Evolutionary conservation across 2,888 invertebrate species (phyloP), one percentile per base, ranked within the genome.

Genomic region (Archaeoteleia sp.): DNA sequence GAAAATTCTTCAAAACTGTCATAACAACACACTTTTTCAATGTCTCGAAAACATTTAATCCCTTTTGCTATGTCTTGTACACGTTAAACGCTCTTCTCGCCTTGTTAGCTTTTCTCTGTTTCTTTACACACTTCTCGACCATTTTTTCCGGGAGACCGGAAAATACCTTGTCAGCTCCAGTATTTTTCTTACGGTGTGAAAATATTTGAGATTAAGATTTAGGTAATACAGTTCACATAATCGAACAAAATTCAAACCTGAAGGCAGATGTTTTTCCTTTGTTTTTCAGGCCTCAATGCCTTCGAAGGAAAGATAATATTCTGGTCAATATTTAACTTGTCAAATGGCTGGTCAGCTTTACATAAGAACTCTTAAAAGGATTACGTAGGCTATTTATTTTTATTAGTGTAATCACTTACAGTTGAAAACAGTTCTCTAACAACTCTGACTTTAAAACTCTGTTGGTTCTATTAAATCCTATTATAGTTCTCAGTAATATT

Each of bases 201-300:
- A 40, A 40, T 51, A 51, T 32, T 40, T 29, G n/a, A 29, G 20
- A 40, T 13, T 51, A 4, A n/a, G 10, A 20, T 13, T 39, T n/a
- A 7, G 9, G 12, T 35, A 51, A n/a, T n/a, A n/a, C n/a, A n/a
- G n/a, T n/a, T n/a, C 17, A 1, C 34, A 5, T 17, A 20, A 46
- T 20, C 20, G 20, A 1, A n/a, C 23, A 13, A 23, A 20, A 32
- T 17, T 1, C 17, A 7, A 32, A 42, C 20, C 32, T 23, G 30
- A 5, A 2, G 20, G 13, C 57, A 57, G 40, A 57, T 57, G 57
- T 57, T 57, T 57, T 57, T 45, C 57, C 15, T 34, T 14, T 48
- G 40, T 57, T 57, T 57, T 57, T 43, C 46, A 27, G 57, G 13
- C 30, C 23, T 29, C 29, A 17, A 35, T 37, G 1, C 8, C 32